A percentile compares a stretch with the other conserved stretches of the same genome.
These are phyloP conservation scores for Mercenaria mercenaria DNA, from an alignment of 1,140 invertebrate species.

Conservation along the genomic window DNA sequence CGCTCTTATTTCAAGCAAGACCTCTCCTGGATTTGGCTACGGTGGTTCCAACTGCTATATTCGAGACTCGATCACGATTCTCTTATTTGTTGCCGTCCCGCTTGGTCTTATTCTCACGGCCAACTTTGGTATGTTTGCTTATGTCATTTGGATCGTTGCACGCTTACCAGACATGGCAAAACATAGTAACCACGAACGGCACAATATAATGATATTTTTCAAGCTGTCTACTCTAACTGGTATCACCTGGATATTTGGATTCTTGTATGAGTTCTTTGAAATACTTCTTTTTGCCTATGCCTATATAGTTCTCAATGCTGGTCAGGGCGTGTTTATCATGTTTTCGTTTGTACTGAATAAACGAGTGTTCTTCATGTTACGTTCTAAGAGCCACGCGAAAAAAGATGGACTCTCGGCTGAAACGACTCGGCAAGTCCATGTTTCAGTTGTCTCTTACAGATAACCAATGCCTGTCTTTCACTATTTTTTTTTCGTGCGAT, in stretches of 20 bases:
- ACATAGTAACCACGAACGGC: not conserved
- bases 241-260: conserved; percentile 46
- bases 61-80: not conserved
- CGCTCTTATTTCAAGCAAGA: not conserved
- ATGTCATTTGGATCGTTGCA: not conserved
- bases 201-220: conserved; percentile 42
- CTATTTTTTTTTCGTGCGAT: too few relatives aligned
- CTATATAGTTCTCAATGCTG: conserved; percentile 19
- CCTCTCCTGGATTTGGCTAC: not conserved
- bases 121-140: conserved; percentile 5
- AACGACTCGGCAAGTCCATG: too few relatives aligned
- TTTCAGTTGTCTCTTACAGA: too few relatives aligned
- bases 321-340: conserved; percentile 56
- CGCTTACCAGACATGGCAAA: not conserved
- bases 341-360: conserved; percentile 48
- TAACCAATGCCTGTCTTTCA: too few relatives aligned
- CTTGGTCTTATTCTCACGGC: not conserved
- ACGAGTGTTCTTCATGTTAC: not conserved
- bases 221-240: conserved; percentile 43
- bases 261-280: conserved; percentile 13
- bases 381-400: not conserved
- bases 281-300: conserved; percentile 5
- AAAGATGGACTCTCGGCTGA: not conserved
- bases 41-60: conserved; percentile 38
- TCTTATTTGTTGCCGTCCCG: conserved; percentile 4